Percentiles rank a stretch among this genome's conserved stretches.
These are phyloP conservation scores for Pantelozetes paolii DNA, from an alignment of 2,888 invertebrate genomes.

Conservation along the genomic window DNA sequence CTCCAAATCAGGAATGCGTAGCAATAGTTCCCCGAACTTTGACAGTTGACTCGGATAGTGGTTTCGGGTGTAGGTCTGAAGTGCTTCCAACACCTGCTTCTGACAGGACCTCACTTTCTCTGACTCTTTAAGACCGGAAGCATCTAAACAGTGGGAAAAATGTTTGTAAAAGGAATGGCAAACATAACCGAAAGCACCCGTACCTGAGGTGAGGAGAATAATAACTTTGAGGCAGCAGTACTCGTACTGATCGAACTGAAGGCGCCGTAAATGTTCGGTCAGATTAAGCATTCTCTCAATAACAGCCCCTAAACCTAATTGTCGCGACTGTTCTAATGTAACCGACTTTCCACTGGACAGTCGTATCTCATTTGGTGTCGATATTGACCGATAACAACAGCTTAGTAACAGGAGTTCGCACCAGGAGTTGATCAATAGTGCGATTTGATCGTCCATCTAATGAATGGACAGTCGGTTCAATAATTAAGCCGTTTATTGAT, in stretches of 20 bases:
- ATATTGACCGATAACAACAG: conserved; percentile 88
- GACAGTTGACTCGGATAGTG: conserved; percentile 89
- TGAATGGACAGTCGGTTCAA: too few relatives aligned
- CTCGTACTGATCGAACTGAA: conserved; percentile 89
- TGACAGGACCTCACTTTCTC: conserved; percentile 89
- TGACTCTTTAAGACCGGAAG: conserved; percentile 85
- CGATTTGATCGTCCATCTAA: conserved; percentile 95
- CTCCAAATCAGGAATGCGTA: conserved; percentile 90
- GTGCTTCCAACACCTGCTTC: conserved; percentile 84
- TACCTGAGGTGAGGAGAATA: conserved; percentile 85
- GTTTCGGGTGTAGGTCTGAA: conserved; percentile 82
- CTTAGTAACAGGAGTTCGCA: conserved; percentile 85
- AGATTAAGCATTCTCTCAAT: conserved; percentile 92
- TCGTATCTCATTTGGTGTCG: conserved; percentile 77
- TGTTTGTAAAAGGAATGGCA: conserved; percentile 47
- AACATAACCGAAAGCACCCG: too few relatives aligned
- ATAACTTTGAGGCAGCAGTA: conserved; percentile 95
- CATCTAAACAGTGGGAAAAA: conserved; percentile 60
- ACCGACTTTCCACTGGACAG: conserved; percentile 59
- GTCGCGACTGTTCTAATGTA: conserved; percentile 63
- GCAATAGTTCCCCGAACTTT: conserved; percentile 86
- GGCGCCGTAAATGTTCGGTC: conserved; percentile 80
- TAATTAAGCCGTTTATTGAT: too few relatives aligned
- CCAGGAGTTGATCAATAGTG: conserved; percentile 94
- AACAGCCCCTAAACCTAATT: conserved; percentile 65